These are phyloP conservation scores for Euura lappo DNA, from an alignment of 1,140 invertebrate genomes.

Conservation along the genomic window DNA sequence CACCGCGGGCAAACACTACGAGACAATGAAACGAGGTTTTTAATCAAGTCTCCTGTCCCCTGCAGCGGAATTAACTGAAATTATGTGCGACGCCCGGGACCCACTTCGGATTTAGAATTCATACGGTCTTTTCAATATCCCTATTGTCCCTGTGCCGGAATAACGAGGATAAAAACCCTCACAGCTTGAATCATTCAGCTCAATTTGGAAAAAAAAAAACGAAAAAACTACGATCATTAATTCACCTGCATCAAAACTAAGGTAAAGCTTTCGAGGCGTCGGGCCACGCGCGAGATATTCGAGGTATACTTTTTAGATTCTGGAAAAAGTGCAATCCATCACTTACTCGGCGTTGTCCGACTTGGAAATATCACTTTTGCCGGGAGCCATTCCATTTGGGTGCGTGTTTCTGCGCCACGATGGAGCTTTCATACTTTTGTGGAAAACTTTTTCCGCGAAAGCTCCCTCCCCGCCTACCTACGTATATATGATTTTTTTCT, in stretches of 20 bases:
- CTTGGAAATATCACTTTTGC: conserved; percentile 46
- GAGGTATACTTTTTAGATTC: conserved; percentile 46
- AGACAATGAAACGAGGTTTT: conserved; percentile 56
- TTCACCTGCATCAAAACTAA: too few species aligned
- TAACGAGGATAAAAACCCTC: background rate
- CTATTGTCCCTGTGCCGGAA: conserved; percentile 42
- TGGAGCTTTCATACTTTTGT: conserved; percentile 36
- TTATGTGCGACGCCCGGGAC: conserved; percentile 48
- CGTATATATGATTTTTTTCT: background rate
- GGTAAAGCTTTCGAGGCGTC: too few species aligned
- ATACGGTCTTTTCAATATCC: conserved; percentile 53
- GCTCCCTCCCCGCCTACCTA: too few species aligned
- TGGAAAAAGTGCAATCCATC: conserved; percentile 48
- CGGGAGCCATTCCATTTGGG: conserved; percentile 36
- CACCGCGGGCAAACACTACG: conserved; percentile 50
- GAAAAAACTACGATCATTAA: background rate
- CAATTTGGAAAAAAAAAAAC: background rate
- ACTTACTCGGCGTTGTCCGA: conserved; percentile 51
- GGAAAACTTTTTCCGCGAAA: conserved; percentile 38
- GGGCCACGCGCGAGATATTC: too few species aligned
- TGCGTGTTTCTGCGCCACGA: conserved; percentile 12
- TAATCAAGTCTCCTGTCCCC: conserved; percentile 53
- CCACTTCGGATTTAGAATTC: conserved; percentile 49
- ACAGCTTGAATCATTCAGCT: background rate
- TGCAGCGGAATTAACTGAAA: conserved; percentile 59